phyloP scores from a whole-genome alignment of 2,113 vertebrate species.

The Ramphastos sulfuratus region DNA sequence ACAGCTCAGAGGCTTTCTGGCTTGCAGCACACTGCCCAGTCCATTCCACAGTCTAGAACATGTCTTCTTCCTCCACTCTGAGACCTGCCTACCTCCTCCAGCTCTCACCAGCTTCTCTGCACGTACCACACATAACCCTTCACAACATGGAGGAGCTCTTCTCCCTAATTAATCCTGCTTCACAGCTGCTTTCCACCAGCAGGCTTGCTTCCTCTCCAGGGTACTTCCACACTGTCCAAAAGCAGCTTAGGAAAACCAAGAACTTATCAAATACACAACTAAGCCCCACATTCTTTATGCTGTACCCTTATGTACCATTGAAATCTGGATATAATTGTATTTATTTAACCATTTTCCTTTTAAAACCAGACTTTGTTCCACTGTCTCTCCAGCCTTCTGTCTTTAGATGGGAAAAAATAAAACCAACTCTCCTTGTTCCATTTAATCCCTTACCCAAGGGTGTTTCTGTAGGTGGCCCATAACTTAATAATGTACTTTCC shows the following conservation, averaged over 20 bases:
- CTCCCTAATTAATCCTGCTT: neutral
- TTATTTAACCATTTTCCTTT: neutral
- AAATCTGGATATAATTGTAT: neutral
- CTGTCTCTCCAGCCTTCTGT: neutral
- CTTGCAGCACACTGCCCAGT: neutral
- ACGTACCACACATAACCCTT: neutral
- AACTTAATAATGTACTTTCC: neutral
- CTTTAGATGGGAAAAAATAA: neutral
- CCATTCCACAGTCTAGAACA: neutral
- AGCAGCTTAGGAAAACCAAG: neutral
- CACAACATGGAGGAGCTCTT: neutral
- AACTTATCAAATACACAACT: neutral
- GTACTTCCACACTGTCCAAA: neutral
- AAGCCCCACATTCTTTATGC: neutral
- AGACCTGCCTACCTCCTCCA: neutral
- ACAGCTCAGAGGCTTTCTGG: neutral
- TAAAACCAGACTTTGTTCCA: neutral
- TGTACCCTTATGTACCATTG: neutral
- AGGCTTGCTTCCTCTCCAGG: neutral
- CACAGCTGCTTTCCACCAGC: neutral
- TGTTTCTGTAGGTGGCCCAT: neutral
- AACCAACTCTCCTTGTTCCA: rapidly evolving
- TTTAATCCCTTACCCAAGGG: neutral
- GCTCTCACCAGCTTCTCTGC: neutral
- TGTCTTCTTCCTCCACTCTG: neutral